A percentile compares a stretch with the other conserved stretches of the same genome.
phyloP scores from a whole-genome alignment of 1,140 invertebrate genomes.

The Nylanderia fulva region DNA sequence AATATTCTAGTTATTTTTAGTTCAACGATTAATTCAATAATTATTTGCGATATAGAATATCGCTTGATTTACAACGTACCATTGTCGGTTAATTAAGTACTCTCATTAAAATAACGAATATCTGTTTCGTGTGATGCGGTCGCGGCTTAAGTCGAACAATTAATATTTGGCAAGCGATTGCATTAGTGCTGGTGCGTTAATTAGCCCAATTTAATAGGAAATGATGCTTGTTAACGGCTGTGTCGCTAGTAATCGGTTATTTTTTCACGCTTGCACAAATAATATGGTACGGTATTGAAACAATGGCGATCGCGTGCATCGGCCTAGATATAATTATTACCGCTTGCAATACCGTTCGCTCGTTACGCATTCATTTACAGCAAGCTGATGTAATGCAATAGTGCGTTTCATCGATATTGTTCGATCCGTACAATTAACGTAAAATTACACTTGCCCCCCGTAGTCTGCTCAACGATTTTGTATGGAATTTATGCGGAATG shows the following conservation, averaged over 20 bases:
- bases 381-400: conserved; percentile 70
- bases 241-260: conserved; percentile 56
- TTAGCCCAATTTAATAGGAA: conserved; percentile 58
- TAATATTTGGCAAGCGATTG: conserved; percentile 51
- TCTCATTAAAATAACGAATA: conserved; percentile 50
- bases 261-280: conserved; percentile 59
- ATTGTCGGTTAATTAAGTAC: conserved; percentile 56
- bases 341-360: conserved; percentile 66
- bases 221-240: conserved; percentile 50
- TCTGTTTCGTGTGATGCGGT: conserved; percentile 21
- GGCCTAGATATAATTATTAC: conserved; percentile 73
- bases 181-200: conserved; percentile 37
- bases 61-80: conserved; percentile 36
- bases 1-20: conserved; percentile 48
- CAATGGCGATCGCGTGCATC: conserved; percentile 55
- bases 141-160: conserved; percentile 58
- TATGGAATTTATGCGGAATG: conserved; percentile 58
- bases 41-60: conserved; percentile 47
- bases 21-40: conserved; percentile 48
- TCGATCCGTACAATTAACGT: conserved; percentile 71
- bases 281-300: conserved; percentile 65
- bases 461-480: conserved; percentile 52
- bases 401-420: conserved; percentile 70
- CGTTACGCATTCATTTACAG: conserved; percentile 73
- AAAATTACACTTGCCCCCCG: conserved; percentile 67